phyloP scores from a whole-genome alignment of 2,113 vertebrate genomes.

The Glaucidium brasilianum region DNA sequence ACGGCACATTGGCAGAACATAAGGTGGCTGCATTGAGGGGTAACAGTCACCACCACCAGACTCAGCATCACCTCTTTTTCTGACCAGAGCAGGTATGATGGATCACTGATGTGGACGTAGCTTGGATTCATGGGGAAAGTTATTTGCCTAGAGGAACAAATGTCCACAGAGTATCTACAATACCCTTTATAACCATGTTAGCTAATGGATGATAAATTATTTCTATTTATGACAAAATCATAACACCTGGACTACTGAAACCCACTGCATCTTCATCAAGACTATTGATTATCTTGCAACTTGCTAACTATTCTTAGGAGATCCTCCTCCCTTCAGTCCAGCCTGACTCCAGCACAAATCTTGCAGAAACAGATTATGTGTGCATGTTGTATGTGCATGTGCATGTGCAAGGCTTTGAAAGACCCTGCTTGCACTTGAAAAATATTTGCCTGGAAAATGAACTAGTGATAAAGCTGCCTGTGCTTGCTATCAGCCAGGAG shows the following conservation, averaged over 20 bases:
- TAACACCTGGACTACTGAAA: neutral
- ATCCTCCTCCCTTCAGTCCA: neutral
- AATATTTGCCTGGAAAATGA: neutral
- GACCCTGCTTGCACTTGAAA: neutral
- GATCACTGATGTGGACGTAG: neutral
- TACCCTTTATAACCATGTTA: neutral
- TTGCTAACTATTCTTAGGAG: neutral
- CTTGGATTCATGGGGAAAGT: neutral
- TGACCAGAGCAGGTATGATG: neutral
- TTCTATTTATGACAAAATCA: neutral
- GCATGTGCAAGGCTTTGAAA: neutral
- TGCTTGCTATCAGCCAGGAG: conserved; percentile 15
- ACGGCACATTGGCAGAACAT: neutral
- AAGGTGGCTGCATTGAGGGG: neutral
- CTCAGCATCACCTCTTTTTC: neutral
- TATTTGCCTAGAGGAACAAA: neutral
- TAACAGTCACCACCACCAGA: neutral
- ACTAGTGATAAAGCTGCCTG: neutral
- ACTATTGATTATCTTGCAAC: neutral
- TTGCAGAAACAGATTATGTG: neutral
- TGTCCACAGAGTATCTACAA: neutral
- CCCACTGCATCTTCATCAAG: neutral
- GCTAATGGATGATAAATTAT: neutral
- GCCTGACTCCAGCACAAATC: neutral
- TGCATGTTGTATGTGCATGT: neutral